A percentile compares a stretch with the other conserved stretches of the same genome.
Conservation (phyloP, 92 coral and sea anemone genomes). For the Porites cylindrica region DNA sequence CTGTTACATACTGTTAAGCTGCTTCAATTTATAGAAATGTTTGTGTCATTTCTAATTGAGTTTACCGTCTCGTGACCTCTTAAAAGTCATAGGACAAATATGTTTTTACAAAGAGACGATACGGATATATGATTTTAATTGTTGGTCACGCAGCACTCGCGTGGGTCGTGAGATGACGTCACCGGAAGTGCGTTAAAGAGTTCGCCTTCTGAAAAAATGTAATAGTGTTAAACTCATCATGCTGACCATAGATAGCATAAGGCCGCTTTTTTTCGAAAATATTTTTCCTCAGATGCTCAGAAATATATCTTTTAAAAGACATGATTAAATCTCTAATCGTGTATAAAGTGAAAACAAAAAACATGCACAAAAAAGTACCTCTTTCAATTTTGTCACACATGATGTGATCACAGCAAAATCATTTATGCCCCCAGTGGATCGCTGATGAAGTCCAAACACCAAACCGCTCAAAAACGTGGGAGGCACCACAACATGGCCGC, state of each 20-base stretch:
- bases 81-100: slow-evolving; percentile 36
- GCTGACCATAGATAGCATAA: not conserved
- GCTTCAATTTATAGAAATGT: not conserved
- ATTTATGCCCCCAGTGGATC: not conserved
- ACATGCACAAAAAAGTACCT: not conserved
- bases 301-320: not conserved
- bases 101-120: slow-evolving; percentile 4
- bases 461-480: too few relatives aligned
- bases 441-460: not conserved
- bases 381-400: not conserved
- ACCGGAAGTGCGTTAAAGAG: slow-evolving; percentile 28
- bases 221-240: not conserved
- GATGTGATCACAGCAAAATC: not conserved
- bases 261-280: not conserved
- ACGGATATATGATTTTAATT: slow-evolving; percentile 23
- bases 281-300: not conserved
- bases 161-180: slow-evolving; percentile 18
- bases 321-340: not conserved
- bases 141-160: slow-evolving; percentile 41
- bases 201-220: not conserved
- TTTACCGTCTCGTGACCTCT: slow-evolving; percentile 21
- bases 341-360: not conserved
- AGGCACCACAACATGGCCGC: too few relatives aligned
- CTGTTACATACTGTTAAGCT: not conserved
- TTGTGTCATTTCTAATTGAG: not conserved